Base-by-base conservation (phyloP, 1,140 invertebrate genomes). In the Pachyrhynchus sulphureomaculatus region DNA sequence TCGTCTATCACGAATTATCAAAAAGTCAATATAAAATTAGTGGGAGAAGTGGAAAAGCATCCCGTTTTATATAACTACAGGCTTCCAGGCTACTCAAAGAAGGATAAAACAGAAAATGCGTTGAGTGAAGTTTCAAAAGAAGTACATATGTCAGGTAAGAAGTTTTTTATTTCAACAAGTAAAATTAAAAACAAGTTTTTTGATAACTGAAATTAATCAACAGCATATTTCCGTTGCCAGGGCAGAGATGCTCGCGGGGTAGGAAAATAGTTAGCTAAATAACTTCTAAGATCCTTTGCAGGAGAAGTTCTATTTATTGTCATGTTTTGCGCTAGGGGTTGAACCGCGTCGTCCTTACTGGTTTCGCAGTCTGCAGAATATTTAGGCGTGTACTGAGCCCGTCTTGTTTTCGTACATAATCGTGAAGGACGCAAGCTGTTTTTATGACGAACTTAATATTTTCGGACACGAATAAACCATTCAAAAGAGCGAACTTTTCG, bases 221-320 rank as follows among this genome's bases (percentile, higher is more conserved):
- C n/a, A n/a, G n/a, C n/a, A n/a, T n/a, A n/a, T 26, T 62, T 62
- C 42, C 42, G 48, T 21, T 62, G 60, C 53, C 52, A 62, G 4
- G 60, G 52, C 1, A 62, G 18, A 18, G 52, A 42, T 33, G 53
- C 61, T 10, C 13, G 13, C 32, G 61, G 61, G 5, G 26, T 57
- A n/a, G 41, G 18, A 58, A 63, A 63, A 45, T 63, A 63, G 33
- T 63, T 57, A 21, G 61, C 54, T 45, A 58, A 63, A 63, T 58
- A 63, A 49, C 57, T 26, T 20, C 60, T 12, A 32, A 62, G 15
- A 34, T 15, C 42, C 34, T 57, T 18, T 33, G 42, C 54, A 17
- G 18, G 47, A 2, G 26, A 20, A 47, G n/a, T n/a, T n/a, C n/a
- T n/a, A n/a, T n/a, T n/a, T n/a, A n/a, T n/a, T 20, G 24, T 6